Conservation (phyloP, 2,113 vertebrate species). For the Seriola aureovittata region DNA sequence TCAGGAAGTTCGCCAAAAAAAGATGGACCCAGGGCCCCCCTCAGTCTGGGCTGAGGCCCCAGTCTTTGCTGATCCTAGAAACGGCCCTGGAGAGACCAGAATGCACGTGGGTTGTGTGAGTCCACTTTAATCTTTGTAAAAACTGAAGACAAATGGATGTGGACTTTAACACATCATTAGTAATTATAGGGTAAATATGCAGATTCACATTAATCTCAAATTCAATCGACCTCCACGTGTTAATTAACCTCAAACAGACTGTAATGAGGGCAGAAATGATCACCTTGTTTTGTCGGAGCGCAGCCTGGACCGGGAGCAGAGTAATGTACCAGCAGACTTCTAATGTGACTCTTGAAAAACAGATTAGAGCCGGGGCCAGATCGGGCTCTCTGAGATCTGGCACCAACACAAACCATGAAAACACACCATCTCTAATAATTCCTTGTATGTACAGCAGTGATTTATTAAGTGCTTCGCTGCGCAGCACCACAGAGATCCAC, state of each 20-base stretch:
- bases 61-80: not conserved
- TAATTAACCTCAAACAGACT: constrained; percentile 9
- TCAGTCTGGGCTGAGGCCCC: not conserved
- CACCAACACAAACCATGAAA: constrained; percentile 73
- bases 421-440: constrained; percentile 79
- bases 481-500: constrained; percentile 80
- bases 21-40: not conserved
- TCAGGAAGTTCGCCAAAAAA: not conserved
- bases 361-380: constrained; percentile 75
- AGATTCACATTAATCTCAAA: not conserved
- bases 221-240: not conserved
- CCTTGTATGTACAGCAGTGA: constrained; percentile 83
- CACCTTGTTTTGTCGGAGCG: not conserved
- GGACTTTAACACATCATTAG: not conserved
- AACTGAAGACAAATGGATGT: not conserved
- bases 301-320: constrained; percentile 5
- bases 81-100: not conserved
- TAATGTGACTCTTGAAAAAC: constrained; percentile 69
- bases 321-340: constrained; percentile 18
- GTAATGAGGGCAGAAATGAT: constrained; percentile 18
- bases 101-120: not conserved
- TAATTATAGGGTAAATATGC: not conserved
- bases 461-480: constrained; percentile 89
- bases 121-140: not conserved
- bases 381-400: constrained; percentile 78